Conservation (phyloP, 2,113 vertebrate genomes). For the Procapra przewalskii region DNA sequence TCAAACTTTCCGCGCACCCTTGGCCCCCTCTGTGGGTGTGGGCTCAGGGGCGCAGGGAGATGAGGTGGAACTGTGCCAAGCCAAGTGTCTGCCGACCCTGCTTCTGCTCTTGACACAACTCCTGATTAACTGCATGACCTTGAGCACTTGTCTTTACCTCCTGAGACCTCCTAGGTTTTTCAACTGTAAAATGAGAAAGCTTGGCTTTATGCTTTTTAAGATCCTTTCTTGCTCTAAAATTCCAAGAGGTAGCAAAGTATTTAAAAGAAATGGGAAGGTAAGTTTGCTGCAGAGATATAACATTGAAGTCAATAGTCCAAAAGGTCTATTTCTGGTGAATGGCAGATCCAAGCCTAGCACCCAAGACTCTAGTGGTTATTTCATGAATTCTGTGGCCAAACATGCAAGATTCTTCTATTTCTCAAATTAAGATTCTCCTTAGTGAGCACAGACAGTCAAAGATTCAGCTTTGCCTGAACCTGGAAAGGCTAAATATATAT, state of each 20-base stretch:
- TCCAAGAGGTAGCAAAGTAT: not conserved
- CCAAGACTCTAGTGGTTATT: not conserved
- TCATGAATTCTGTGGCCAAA: not conserved
- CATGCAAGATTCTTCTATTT: not conserved
- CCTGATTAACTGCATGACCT: conserved; percentile 44
- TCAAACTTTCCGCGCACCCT: conserved; percentile 17
- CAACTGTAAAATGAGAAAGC: conserved; percentile 55
- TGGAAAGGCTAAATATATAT: not conserved
- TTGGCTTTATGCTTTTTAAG: conserved; percentile 38
- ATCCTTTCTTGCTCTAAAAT: conserved; percentile 17
- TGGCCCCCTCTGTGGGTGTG: not conserved
- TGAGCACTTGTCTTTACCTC: conserved; percentile 12
- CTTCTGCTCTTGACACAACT: conserved; percentile 31
- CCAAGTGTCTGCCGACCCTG: not conserved
- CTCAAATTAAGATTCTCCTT: not conserved
- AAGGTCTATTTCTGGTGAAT: not conserved
- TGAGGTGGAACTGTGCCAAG: not conserved
- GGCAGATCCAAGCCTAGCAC: not conserved
- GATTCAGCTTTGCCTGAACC: not conserved
- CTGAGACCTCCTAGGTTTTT: not conserved
- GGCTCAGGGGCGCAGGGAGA: not conserved
- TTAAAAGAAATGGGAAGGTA: conserved; percentile 17
- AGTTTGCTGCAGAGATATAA: not conserved
- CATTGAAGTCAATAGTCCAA: not conserved
- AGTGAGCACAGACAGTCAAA: not conserved